Conservation (phyloP, 2,113 vertebrate species). For the Girardinichthys multiradiatus region DNA sequence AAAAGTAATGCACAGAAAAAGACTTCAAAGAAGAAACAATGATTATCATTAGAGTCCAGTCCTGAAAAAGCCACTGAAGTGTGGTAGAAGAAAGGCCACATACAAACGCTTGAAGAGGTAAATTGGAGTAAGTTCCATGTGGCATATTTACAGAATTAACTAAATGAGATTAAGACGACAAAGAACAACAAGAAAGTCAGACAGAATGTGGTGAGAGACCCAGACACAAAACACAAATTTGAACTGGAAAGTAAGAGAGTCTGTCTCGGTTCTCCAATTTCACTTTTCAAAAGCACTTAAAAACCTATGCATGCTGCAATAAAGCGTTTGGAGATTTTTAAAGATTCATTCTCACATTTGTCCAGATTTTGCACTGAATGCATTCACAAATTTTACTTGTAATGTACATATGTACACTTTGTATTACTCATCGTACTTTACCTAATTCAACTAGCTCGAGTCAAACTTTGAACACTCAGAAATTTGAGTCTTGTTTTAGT, state of each 20-base stretch:
- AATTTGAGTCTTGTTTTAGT: conserved; percentile 1
- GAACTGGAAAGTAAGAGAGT: conserved; percentile 24
- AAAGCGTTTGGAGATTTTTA: conserved; percentile 3
- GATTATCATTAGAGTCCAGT: conserved; percentile 22
- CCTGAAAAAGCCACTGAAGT: conserved; percentile 25
- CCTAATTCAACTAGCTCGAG: conserved; percentile 19
- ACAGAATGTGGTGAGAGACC: conserved; percentile 42
- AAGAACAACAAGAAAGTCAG: conserved; percentile 37
- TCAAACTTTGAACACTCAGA: conserved; percentile 47
- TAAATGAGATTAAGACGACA: conserved; percentile 34
- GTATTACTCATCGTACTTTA: conserved; percentile 2
- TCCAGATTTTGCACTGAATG: background rate
- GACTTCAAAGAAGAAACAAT: conserved; percentile 29
- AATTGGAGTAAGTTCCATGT: conserved; percentile 20
- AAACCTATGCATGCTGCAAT: conserved; percentile 17
- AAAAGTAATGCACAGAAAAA: conserved; percentile 23
- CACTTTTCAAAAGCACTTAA: conserved; percentile 2
- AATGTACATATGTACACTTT: background rate
- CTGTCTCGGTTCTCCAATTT: conserved; percentile 12
- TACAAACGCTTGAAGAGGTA: conserved; percentile 21
- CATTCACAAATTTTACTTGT: background rate
- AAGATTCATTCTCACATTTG: conserved; percentile 11
- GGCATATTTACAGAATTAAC: conserved; percentile 16
- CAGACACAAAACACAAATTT: conserved; percentile 46
- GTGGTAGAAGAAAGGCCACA: conserved; percentile 12